Base-by-base conservation (phyloP, 1,140 invertebrate species). In the Brachystomella parvula region DNA sequence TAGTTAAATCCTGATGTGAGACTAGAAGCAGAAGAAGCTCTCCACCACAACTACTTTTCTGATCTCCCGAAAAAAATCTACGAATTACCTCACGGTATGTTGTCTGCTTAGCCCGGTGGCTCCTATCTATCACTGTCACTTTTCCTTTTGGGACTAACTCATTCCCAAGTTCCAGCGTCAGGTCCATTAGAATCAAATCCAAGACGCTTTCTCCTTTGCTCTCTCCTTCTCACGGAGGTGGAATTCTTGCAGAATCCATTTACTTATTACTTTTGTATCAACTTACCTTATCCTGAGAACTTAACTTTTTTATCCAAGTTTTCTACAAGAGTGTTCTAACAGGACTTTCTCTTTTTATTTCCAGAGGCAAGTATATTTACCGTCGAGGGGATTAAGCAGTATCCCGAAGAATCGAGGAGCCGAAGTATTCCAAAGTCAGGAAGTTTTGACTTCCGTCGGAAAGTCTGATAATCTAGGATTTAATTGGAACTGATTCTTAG, bases 281-380 rank as follows among this genome's bases (percentile, higher is more conserved):
- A 35, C 53, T 6, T 47, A 3, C 29, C 30, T 6, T 35, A 1
- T 24, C 44, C 35, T 63, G 15, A 3, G 21, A 19, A 35, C 33
- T n/a, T 63, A 24, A 44, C 3, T 30, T 61, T 30, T 31, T 33
- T 61, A 9, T 21, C 21, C 19, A 35, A n/a, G 19, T 21, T 21
- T 6, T 12, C 35, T 61, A 12, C 19, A 33, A 9, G 26, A 9
- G 29, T 32, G n/a, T 6, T 3, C 39, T 15, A 21, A 17, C 39
- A 21, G 15, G 49, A 47, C 21, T 30, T 61, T 63, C 39, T 64
- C 44, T 65, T 68, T 71, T 31, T 67, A 79, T 76, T 85, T 86
- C 53, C 85, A 96, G 92, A 92, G 81, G 84, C 89, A 75, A 94
- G 91, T 74, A 92, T 95, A 82, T 94, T 92, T 81, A 90, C 86